Evolutionary conservation across 2,888 invertebrate species (phyloP), one percentile per base, ranked within the genome.

Genomic region (Acrobasis repandana): DNA sequence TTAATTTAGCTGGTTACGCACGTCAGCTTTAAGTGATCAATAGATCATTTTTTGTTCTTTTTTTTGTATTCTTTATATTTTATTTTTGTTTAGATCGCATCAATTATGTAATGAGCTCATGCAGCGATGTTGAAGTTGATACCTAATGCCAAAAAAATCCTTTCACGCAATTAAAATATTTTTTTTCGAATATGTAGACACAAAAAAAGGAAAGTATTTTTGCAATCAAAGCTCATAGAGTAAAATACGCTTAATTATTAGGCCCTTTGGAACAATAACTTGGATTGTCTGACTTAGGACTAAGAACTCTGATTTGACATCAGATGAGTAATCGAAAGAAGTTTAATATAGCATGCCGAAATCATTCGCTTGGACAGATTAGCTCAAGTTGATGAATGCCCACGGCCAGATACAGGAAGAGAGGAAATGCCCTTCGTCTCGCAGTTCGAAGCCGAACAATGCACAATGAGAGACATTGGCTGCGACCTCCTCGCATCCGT

Each of bases 361-460:
- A 51, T 5, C 14, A 33, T 15, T 15, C 8, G 51, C 51, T 51
- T 34, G 14, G 34, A 51, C 14, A 51, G 49, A 49, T 49, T 38
- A 16, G 28, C 16, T 34, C 15, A 33, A 34, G 16, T 33, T n/a
- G 52, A 33, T 16, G 73, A 75, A 75, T 67, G 71, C 70, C 81
- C 88, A 88, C 74, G 88, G 88, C 68, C 85, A 79, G 69, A 68
- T 68, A 69, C 72, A 77, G 77, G 79, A 83, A 80, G 75, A 75
- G 70, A 86, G 88, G 85, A 88, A 86, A 79, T 85, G 86, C 86
- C 88, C 89, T 90, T 86, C 80, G 85, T 73, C 72, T 78, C 80
- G 79, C 79, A 80, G 73, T 77, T 77, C 76, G 76, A 71, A 74
- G 69, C 67, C 75, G 69, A 81, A 87, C 88, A 88, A 86, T 88